These are phyloP conservation scores for Emesis castigata DNA, from an alignment of 2,888 invertebrate species.

Conservation along the genomic window DNA sequence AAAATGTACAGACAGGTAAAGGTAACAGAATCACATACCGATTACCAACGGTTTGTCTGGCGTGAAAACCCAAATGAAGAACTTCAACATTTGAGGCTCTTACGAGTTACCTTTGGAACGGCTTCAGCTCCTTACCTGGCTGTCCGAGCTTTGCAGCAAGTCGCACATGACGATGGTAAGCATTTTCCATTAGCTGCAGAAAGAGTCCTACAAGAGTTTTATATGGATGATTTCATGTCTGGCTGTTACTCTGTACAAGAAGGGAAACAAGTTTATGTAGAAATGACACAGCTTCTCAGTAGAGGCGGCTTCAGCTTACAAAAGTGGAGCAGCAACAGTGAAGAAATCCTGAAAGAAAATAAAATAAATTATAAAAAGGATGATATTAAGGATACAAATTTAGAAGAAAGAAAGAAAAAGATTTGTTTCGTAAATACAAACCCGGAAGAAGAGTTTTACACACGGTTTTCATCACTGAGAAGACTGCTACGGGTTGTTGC, in stretches of 20 bases:
- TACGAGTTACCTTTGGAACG: constrained; percentile 12
- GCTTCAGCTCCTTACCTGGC: constrained; percentile 15
- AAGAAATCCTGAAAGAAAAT: constrained; percentile 20
- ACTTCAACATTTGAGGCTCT: neutral
- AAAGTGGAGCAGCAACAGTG: too few relatives aligned
- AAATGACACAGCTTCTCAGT: too few relatives aligned
- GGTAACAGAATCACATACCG: constrained; percentile 13
- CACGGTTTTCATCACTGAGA: constrained; percentile 42
- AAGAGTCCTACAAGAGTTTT: neutral
- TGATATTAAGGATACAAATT: neutral
- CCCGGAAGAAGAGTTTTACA: constrained; percentile 20
- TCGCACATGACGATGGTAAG: neutral
- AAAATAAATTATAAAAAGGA: neutral
- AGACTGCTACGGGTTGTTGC: constrained; percentile 43
- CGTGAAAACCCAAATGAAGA: neutral
- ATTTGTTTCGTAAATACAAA: neutral
- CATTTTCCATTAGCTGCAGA: neutral
- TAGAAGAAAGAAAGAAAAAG: neutral
- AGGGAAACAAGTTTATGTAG: too few relatives aligned
- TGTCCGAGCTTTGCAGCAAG: neutral
- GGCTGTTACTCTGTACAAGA: too few relatives aligned
- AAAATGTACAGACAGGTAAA: constrained; percentile 50
- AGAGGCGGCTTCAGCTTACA: too few relatives aligned
- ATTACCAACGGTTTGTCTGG: constrained; percentile 53
- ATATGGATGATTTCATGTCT: too few relatives aligned